Percentiles rank a stretch among this genome's conserved stretches.
These are phyloP conservation scores for Teinopalpus imperialis DNA, from an alignment of 2,888 invertebrate genomes.

Conservation along the genomic window DNA sequence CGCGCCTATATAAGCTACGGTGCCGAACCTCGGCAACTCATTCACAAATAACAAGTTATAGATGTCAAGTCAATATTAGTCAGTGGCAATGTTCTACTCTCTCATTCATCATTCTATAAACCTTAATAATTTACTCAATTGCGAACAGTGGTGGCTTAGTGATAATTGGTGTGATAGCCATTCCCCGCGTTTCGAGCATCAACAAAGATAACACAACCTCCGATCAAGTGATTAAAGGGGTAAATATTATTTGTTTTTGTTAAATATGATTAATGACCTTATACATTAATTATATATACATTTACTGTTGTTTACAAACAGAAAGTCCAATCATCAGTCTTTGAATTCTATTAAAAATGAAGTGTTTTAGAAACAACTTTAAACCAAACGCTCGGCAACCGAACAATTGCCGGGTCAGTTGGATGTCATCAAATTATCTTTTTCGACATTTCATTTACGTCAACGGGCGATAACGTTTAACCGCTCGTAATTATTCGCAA, in stretches of 20 bases:
- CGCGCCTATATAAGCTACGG: conserved; percentile 56
- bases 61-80: conserved; percentile 67
- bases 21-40: conserved; percentile 46
- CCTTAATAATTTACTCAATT: conserved; percentile 56
- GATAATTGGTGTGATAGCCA: conserved; percentile 76
- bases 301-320: conserved; percentile 22
- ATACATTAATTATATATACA: conserved; percentile 5
- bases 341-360: too few species aligned
- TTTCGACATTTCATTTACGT: conserved; percentile 48
- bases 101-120: conserved; percentile 65
- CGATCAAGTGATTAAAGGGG: conserved; percentile 62
- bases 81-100: conserved; percentile 78
- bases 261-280: conserved; percentile 21
- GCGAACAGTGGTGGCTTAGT: conserved; percentile 79
- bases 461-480: conserved; percentile 42
- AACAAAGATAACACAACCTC: conserved; percentile 66
- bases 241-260: conserved; percentile 63
- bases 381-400: background rate
- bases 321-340: background rate
- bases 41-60: conserved; percentile 64
- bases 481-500: conserved; percentile 37
- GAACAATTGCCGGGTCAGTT: conserved; percentile 22
- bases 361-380: background rate
- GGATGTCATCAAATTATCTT: conserved; percentile 40
- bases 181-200: conserved; percentile 72